These are phyloP conservation scores for Aphodius sticticus DNA, from an alignment of 2,888 invertebrate genomes.

Conservation along the genomic window DNA sequence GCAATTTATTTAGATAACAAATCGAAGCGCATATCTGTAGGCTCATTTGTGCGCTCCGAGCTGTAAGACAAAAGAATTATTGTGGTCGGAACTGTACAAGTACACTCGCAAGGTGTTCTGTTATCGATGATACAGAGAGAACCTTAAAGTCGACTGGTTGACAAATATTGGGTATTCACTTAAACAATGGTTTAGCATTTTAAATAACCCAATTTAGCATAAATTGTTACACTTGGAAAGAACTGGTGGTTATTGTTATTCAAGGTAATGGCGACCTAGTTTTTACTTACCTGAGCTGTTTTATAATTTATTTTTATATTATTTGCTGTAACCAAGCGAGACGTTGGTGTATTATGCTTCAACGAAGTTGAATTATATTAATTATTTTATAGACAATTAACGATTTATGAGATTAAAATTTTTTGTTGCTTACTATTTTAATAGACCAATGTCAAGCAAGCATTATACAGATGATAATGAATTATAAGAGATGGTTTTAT, in stretches of 20 bases:
- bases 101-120: background rate
- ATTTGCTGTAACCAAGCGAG: background rate
- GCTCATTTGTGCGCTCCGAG: background rate
- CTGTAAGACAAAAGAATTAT: background rate
- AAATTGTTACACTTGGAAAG: slow-evolving; percentile 50
- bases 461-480: too few relatives aligned
- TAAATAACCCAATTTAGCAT: slow-evolving; percentile 41
- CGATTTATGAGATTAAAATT: background rate
- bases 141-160: background rate
- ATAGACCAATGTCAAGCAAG: too few relatives aligned
- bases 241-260: slow-evolving; percentile 58
- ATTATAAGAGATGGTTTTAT: too few relatives aligned
- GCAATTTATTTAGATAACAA: slow-evolving; percentile 20
- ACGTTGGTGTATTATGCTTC: background rate
- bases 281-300: slow-evolving; percentile 33
- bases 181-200: slow-evolving; percentile 12
- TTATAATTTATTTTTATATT: background rate
- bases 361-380: background rate
- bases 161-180: background rate
- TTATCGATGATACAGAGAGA: slow-evolving; percentile 4
- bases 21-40: background rate
- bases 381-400: background rate
- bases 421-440: too few relatives aligned
- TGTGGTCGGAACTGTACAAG: background rate
- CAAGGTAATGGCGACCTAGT: slow-evolving; percentile 58